phyloP scores from a whole-genome alignment of 2,113 vertebrate genomes.

The Pionites leucogaster region DNA sequence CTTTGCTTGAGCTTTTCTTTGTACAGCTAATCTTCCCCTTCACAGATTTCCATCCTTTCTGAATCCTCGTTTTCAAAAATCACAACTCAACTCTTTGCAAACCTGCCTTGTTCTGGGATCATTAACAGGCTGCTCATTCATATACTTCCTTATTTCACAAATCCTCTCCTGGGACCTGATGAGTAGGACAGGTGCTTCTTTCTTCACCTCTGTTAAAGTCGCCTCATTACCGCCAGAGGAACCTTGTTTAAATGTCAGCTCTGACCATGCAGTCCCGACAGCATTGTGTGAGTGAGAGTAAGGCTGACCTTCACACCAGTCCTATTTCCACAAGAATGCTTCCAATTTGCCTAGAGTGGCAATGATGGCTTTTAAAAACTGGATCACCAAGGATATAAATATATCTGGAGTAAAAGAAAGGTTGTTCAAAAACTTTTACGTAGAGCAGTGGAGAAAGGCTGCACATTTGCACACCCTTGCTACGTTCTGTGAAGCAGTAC shows the following conservation, averaged over 20 bases:
- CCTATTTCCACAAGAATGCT: neutral
- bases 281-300: neutral
- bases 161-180: neutral
- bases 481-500: neutral
- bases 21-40: neutral
- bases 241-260: neutral
- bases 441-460: neutral
- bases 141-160: neutral
- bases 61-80: neutral
- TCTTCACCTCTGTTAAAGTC: neutral
- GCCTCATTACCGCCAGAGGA: neutral
- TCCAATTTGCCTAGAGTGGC: neutral
- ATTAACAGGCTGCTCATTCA: neutral
- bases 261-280: neutral
- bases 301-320: neutral
- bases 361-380: neutral
- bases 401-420: neutral
- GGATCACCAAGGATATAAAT: neutral
- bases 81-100: neutral
- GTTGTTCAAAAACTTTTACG: neutral
- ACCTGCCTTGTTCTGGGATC: neutral
- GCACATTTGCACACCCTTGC: neutral
- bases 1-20: neutral
- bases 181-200: neutral
- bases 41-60: neutral